These are phyloP conservation scores for Ameiurus melas DNA, from an alignment of 2,113 vertebrate genomes.

Conservation along the genomic window DNA sequence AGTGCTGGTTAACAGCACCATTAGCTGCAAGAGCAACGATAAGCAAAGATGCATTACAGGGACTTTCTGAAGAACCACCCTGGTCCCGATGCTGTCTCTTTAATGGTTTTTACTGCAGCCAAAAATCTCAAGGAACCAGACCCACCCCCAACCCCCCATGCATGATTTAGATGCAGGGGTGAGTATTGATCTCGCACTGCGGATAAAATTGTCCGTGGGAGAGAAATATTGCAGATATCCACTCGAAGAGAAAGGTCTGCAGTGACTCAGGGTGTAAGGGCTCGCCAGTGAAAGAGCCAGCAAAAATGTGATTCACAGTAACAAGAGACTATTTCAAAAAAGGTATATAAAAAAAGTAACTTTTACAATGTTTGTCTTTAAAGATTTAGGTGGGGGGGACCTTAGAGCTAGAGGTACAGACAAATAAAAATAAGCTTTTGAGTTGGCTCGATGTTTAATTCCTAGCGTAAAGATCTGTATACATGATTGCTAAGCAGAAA, in stretches of 20 bases:
- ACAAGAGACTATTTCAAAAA: conserved; percentile 15
- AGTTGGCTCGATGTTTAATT: neutral
- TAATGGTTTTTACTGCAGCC: conserved; percentile 43
- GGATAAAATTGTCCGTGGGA: conserved; percentile 57
- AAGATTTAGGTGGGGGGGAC: neutral
- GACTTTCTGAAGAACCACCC: conserved; percentile 41
- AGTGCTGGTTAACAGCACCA: conserved; percentile 54
- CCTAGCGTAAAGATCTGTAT: conserved; percentile 1
- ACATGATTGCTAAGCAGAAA: conserved; percentile 24
- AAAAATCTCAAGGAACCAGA: conserved; percentile 44
- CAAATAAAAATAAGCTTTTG: neutral
- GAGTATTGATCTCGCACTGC: conserved; percentile 59
- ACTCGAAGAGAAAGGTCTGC: conserved; percentile 37
- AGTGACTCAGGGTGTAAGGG: conserved; percentile 22
- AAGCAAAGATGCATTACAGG: conserved; percentile 33
- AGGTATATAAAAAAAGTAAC: conserved; percentile 16
- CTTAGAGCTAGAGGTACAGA: neutral
- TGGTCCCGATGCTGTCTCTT: conserved; percentile 35
- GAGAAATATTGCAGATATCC: conserved; percentile 61
- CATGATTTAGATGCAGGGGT: conserved; percentile 57
- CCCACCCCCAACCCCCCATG: conserved; percentile 20
- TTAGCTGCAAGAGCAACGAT: conserved; percentile 51
- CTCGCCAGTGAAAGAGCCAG: neutral
- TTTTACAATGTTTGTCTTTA: conserved; percentile 14
- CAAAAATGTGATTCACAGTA: neutral